Evolutionary conservation across 2,797 vertebrate genomes (phyloP).

Genomic region (Muscicapa striata): DNA sequence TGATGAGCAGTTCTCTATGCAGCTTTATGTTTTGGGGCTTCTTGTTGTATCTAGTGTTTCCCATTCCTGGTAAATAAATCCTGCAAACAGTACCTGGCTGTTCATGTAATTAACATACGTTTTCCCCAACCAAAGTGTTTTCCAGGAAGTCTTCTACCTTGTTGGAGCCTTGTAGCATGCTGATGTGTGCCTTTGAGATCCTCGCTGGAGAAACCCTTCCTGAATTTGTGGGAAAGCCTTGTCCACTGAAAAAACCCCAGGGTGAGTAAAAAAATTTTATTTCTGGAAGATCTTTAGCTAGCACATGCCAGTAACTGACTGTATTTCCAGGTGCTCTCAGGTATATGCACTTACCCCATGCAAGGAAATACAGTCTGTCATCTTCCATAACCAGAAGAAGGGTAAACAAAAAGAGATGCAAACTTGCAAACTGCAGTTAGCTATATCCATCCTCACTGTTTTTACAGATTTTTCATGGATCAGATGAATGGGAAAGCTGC

Average conservation of each 20-base stretch:
- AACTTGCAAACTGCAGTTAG: not conserved
- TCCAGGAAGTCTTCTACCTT: conserved; percentile 63
- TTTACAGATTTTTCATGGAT: not conserved
- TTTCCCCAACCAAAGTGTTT: not conserved
- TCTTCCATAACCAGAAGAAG: not conserved
- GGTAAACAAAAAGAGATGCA: not conserved
- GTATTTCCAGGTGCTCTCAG: not conserved
- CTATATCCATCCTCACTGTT: not conserved
- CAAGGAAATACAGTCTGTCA: not conserved
- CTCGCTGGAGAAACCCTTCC: conserved; percentile 72
- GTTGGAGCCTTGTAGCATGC: conserved; percentile 72
- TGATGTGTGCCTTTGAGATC: conserved; percentile 64
- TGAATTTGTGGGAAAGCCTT: conserved; percentile 77
- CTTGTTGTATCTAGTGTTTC: not conserved
- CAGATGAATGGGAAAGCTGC: not conserved
- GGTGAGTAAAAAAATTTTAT: conserved; percentile 40
- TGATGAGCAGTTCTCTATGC: not conserved
- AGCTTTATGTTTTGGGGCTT: not conserved
- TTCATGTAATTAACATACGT: not conserved
- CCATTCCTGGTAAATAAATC: not conserved
- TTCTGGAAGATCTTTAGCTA: not conserved
- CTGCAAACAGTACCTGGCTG: not conserved
- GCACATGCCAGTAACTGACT: not conserved
- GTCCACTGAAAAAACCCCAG: conserved; percentile 48
- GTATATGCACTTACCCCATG: not conserved